Evolutionary conservation across 2,797 vertebrate genomes (phyloP).

Genomic region (Pachyuromys duprasi): DNA sequence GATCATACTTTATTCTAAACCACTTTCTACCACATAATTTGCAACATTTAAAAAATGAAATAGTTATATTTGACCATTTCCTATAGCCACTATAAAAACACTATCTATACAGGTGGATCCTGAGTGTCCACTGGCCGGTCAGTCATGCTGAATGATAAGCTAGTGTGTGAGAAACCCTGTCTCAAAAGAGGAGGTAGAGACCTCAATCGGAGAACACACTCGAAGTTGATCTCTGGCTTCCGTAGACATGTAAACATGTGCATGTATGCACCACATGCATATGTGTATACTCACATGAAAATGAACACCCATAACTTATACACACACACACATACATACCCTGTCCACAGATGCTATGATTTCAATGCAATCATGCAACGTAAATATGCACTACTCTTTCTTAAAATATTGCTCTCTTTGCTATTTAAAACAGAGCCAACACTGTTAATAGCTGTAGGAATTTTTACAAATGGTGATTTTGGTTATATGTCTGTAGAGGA

Average conservation of each 20-base stretch:
- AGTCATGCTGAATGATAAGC: not conserved
- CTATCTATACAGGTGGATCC: not conserved
- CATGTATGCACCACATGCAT: not conserved
- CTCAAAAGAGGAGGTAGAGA: not conserved
- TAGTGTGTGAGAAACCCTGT: not conserved
- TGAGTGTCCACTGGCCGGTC: not conserved
- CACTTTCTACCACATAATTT: not conserved
- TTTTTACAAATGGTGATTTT: slow-evolving; percentile 35
- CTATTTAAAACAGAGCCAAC: not conserved
- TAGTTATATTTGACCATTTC: not conserved
- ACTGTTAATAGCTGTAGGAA: not conserved
- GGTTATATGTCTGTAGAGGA: slow-evolving; percentile 21
- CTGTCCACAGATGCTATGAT: not conserved
- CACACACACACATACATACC: not conserved
- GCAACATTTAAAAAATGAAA: not conserved
- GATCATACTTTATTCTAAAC: not conserved
- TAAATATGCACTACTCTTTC: not conserved
- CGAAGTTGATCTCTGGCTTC: not conserved
- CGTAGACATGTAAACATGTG: not conserved
- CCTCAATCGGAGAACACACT: not conserved
- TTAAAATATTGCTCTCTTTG: not conserved
- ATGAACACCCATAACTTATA: not conserved
- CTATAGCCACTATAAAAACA: not conserved
- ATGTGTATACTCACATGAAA: not conserved
- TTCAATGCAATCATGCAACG: not conserved